phyloP scores from a whole-genome alignment of 1,140 invertebrate species.

The Drosophila cardini region DNA sequence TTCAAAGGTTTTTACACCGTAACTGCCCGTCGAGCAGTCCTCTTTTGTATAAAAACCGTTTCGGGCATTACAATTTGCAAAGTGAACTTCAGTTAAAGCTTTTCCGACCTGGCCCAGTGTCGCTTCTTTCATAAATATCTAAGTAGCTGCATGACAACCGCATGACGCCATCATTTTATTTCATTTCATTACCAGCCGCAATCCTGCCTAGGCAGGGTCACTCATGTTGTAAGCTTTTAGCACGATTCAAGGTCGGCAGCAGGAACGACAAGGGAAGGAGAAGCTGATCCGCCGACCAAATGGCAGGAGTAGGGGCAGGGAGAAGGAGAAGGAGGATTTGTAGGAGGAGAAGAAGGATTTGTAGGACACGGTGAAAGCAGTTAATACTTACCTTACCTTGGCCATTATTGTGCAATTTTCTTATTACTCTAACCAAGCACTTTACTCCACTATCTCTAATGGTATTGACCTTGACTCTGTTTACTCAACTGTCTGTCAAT shows the following conservation, averaged over 20 bases:
- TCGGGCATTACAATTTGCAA: conserved; percentile 16
- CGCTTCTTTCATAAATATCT: conserved; percentile 65
- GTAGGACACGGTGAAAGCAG: not conserved
- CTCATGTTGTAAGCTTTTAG: conserved; percentile 44
- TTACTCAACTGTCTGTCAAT: conserved; percentile 25
- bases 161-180: conserved; percentile 54
- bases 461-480: conserved; percentile 34
- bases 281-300: conserved; percentile 9
- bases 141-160: conserved; percentile 41
- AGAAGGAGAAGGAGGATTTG: not conserved
- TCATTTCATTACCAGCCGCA: conserved; percentile 19
- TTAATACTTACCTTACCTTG: not conserved
- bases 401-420: conserved; percentile 61
- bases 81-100: conserved; percentile 30
- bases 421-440: conserved; percentile 55
- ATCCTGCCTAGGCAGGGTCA: conserved; percentile 3
- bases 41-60: not conserved
- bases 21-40: not conserved
- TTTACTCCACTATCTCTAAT: conserved; percentile 27
- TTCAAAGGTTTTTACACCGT: not conserved
- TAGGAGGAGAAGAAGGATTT: not conserved
- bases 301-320: conserved; percentile 1
- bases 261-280: not conserved
- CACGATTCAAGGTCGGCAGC: conserved; percentile 32
- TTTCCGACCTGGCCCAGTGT: conserved; percentile 13